A percentile compares a stretch with the other conserved stretches of the same genome.
These are phyloP conservation scores for Squalus acanthias DNA, from an alignment of 2,797 vertebrate genomes.

Conservation along the genomic window DNA sequence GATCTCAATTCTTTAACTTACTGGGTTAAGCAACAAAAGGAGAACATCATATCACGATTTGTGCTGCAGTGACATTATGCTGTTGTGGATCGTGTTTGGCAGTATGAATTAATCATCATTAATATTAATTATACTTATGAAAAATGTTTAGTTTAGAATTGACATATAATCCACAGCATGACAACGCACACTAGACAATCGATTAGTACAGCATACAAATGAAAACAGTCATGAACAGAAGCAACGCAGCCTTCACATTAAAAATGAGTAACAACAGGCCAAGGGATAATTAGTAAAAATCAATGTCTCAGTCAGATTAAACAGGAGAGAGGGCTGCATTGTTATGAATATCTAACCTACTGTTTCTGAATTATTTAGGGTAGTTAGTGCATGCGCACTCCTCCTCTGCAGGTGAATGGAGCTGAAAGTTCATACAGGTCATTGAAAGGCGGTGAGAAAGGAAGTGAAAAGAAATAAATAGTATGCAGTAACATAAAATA, in stretches of 20 bases:
- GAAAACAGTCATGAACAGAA: conserved; percentile 8
- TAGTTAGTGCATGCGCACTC: neutral
- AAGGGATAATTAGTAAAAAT: conserved; percentile 29
- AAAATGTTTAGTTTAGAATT: conserved; percentile 22
- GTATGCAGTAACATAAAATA: neutral
- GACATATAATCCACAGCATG: conserved; percentile 11
- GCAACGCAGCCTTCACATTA: neutral
- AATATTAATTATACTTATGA: conserved; percentile 22
- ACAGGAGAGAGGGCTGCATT: neutral
- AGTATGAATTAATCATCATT: conserved; percentile 23
- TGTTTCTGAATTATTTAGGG: neutral
- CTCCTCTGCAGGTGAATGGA: neutral
- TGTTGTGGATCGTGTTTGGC: neutral
- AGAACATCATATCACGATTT: neutral
- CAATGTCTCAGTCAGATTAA: conserved; percentile 2
- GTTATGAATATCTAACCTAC: neutral
- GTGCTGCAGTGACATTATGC: neutral
- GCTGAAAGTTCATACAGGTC: neutral
- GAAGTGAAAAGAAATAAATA: neutral
- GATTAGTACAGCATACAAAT: conserved; percentile 21
- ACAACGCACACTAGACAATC: neutral
- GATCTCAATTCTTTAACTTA: neutral
- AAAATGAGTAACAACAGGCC: neutral
- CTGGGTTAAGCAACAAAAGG: neutral
- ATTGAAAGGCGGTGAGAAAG: neutral